Base-by-base conservation (phyloP, 2,888 invertebrate genomes). In the Lordiphosa andalusiaca region DNA sequence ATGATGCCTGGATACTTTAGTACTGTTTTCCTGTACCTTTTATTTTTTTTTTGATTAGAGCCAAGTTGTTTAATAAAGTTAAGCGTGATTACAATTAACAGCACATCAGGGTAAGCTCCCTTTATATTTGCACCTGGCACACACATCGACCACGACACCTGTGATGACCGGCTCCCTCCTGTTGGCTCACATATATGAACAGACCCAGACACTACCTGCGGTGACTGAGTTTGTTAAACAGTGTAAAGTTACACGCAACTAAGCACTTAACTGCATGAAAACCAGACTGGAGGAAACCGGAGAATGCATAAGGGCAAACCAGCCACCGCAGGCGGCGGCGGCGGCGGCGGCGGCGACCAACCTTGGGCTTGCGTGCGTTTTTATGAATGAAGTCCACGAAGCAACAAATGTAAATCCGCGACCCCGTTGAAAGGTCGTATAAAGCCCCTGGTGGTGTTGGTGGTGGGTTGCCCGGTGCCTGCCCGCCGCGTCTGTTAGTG, bases 251-350 rank as follows among this genome's bases (percentile, higher is more conserved):
- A 80, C 77, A 77, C 77, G 77, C 77, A 84, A 76, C 77, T 83
- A 77, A 77, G 84, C 84, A 84, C 77, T 84, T 77, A 77, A 77
- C 77, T 76, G 77, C 84, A 77, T 70, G 80, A 83, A 83, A 73
- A 77, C 77, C 59, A 51, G 49, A 48, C 56, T 54, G 55, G 53
- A 30, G 12, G 44, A 30, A 21, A 30, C 21, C n/a, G 38, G 51
- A 38, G 40, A 19, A 4, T 10, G 12, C 16, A 21, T 12, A n/a
- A n/a, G 23, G 25, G 48, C 46, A 57, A 69, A 81, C 61, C 69
- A 67, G 60, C 47, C 69, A 76, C 69, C 71, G 37, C 77, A 69
- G 55, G 67, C 58, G 53, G 35, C 19, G 19, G 19, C 58, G 55
- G 67, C 58, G 53, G 35, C 19, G 19, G 19, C 58, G 53, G 35